Conservation (phyloP, 1,140 invertebrate genomes). For the Pseudachorutes palmiensis region DNA sequence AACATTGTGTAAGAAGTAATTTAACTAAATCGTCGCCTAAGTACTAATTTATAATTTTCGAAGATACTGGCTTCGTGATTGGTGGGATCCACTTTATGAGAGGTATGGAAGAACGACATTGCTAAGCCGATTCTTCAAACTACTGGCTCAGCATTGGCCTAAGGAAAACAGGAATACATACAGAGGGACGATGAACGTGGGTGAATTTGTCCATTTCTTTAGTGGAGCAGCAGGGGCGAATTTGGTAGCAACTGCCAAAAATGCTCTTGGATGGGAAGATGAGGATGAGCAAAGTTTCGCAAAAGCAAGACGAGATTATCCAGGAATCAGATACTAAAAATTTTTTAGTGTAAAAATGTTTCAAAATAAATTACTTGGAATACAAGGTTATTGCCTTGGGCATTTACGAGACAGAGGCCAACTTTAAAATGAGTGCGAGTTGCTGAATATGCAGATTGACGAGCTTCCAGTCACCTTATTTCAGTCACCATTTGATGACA, state of each 20-base stretch:
- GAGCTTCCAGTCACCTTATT: too few relatives aligned
- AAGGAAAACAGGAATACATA: neutral
- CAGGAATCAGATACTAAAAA: constrained; percentile 2
- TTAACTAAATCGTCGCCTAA: too few relatives aligned
- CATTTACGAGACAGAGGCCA: too few relatives aligned
- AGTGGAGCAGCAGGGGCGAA: constrained; percentile 5
- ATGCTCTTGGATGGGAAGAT: constrained; percentile 6
- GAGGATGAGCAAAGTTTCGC: neutral
- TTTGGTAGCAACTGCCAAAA: neutral
- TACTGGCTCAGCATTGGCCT: neutral
- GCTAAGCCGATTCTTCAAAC: neutral
- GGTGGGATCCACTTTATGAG: constrained; percentile 5
- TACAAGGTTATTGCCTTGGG: too few relatives aligned
- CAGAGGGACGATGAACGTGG: neutral
- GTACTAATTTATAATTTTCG: neutral
- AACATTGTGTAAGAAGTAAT: neutral
- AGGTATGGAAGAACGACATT: neutral
- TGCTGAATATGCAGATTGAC: too few relatives aligned
- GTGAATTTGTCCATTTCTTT: constrained; percentile 15
- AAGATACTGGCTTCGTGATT: constrained; percentile 6
- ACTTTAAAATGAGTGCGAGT: too few relatives aligned
- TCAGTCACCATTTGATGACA: too few relatives aligned
- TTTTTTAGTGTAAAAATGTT: too few relatives aligned
- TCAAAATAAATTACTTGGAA: too few relatives aligned
- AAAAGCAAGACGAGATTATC: neutral